Percentiles rank a stretch among this genome's conserved stretches.
These are phyloP conservation scores for Poeciliopsis gracilis DNA, from an alignment of 2,797 vertebrate genomes.

Conservation along the genomic window DNA sequence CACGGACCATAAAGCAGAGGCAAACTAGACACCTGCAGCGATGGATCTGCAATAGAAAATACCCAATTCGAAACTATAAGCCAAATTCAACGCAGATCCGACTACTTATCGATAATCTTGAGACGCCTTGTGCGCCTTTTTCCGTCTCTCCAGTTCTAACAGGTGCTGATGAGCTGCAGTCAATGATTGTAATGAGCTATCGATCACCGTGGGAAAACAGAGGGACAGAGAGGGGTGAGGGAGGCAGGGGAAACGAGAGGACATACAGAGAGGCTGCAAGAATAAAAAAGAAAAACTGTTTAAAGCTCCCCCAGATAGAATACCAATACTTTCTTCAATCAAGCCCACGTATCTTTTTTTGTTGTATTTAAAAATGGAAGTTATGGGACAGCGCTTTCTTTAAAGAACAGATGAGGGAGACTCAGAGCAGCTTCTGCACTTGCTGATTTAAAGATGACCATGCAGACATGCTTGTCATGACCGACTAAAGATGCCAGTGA, in stretches of 20 bases:
- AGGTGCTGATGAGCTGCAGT: constrained; percentile 83
- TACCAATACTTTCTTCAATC: constrained; percentile 75
- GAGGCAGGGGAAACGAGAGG: constrained; percentile 73
- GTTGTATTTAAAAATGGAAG: constrained; percentile 54
- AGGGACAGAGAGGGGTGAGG: constrained; percentile 76
- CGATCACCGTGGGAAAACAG: constrained; percentile 83
- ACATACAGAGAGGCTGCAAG: constrained; percentile 58
- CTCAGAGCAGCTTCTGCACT: constrained; percentile 22
- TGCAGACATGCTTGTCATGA: constrained; percentile 71
- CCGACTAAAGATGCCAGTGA: constrained; percentile 66
- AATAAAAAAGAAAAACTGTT: constrained; percentile 62
- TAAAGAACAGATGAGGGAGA: constrained; percentile 19
- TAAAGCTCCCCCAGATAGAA: constrained; percentile 66
- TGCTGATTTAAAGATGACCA: constrained; percentile 63
- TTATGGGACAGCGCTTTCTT: constrained; percentile 36
- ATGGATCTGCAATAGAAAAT: constrained; percentile 58
- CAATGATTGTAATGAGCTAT: constrained; percentile 85
- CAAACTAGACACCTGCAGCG: constrained; percentile 59
- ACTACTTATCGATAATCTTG: constrained; percentile 53
- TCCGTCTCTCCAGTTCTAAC: constrained; percentile 75
- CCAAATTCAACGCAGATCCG: constrained; percentile 48
- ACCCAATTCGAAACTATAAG: constrained; percentile 52
- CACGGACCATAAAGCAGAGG: constrained; percentile 63
- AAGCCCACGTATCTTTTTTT: constrained; percentile 65
- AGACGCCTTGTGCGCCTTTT: constrained; percentile 54